A percentile compares a stretch with the other conserved stretches of the same genome.
phyloP scores from a whole-genome alignment of 2,888 invertebrate species.

The Calliphora vomitoria region DNA sequence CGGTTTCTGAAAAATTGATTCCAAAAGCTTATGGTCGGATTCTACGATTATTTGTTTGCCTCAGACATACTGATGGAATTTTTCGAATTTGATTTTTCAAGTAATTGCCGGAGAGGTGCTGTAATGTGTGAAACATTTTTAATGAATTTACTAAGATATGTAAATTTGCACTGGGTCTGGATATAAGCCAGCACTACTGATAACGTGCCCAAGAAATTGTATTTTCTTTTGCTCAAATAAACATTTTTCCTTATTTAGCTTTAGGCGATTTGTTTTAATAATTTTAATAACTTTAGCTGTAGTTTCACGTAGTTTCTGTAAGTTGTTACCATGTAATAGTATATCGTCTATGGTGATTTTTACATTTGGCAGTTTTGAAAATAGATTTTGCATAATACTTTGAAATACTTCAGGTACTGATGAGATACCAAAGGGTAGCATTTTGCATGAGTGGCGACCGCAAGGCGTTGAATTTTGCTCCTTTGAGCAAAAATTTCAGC shows the following conservation, averaged over 20 bases:
- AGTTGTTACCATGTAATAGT: constrained; percentile 72
- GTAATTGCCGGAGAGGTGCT: not conserved
- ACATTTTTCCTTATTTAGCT: constrained; percentile 76
- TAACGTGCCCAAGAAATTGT: constrained; percentile 61
- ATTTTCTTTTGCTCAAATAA: constrained; percentile 20
- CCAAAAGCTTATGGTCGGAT: constrained; percentile 57
- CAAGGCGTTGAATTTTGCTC: constrained; percentile 54
- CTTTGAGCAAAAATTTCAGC: constrained; percentile 31
- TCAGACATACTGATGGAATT: constrained; percentile 57
- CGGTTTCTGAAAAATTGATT: constrained; percentile 45
- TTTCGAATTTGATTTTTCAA: constrained; percentile 55
- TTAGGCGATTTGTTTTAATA: constrained; percentile 63
- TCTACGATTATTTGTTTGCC: constrained; percentile 41
- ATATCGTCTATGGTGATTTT: constrained; percentile 71
- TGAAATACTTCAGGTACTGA: constrained; percentile 76
- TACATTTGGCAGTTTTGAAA: constrained; percentile 69
- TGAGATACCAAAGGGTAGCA: too few relatives aligned
- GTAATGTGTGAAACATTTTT: constrained; percentile 35
- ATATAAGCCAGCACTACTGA: constrained; percentile 36
- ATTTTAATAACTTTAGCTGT: constrained; percentile 64
- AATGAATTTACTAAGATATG: constrained; percentile 63
- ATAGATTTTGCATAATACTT: constrained; percentile 70
- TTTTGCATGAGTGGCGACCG: constrained; percentile 68
- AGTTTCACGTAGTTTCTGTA: constrained; percentile 66
- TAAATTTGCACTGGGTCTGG: constrained; percentile 68